phyloP scores from a whole-genome alignment of 2,888 invertebrate genomes.

The Phengaris arion region DNA sequence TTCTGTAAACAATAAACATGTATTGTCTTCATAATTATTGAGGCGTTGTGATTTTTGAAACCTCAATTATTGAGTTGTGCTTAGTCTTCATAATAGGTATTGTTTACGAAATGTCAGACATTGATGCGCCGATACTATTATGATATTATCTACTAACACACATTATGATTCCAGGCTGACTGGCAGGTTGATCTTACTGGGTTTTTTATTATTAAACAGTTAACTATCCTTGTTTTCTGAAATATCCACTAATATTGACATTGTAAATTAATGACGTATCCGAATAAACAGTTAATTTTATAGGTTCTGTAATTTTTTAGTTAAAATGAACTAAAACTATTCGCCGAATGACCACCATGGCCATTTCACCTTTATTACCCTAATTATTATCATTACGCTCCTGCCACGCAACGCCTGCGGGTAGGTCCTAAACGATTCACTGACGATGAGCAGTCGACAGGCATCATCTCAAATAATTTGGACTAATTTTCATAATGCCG shows the following conservation, averaged over 20 bases:
- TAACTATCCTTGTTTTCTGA: too few relatives aligned
- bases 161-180: too few relatives aligned
- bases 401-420: constrained; percentile 68
- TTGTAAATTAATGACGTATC: too few relatives aligned
- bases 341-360: constrained; percentile 31
- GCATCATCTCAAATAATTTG: constrained; percentile 71
- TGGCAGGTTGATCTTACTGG: too few relatives aligned
- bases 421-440: constrained; percentile 52
- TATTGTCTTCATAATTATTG: constrained; percentile 28
- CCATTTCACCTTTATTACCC: constrained; percentile 51
- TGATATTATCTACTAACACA: too few relatives aligned
- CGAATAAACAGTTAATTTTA: too few relatives aligned
- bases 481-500: constrained; percentile 73
- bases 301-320: not conserved
- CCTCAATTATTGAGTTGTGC: not conserved
- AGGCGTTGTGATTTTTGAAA: not conserved
- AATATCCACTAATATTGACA: too few relatives aligned
- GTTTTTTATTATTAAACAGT: too few relatives aligned
- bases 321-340: not conserved
- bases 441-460: constrained; percentile 60
- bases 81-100: not conserved
- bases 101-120: not conserved
- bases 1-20: constrained; percentile 34
- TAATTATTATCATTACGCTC: constrained; percentile 66
- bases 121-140: too few relatives aligned